Evolutionary conservation across 1,140 invertebrate species (phyloP).

Genomic region (Bicyclus anynana): DNA sequence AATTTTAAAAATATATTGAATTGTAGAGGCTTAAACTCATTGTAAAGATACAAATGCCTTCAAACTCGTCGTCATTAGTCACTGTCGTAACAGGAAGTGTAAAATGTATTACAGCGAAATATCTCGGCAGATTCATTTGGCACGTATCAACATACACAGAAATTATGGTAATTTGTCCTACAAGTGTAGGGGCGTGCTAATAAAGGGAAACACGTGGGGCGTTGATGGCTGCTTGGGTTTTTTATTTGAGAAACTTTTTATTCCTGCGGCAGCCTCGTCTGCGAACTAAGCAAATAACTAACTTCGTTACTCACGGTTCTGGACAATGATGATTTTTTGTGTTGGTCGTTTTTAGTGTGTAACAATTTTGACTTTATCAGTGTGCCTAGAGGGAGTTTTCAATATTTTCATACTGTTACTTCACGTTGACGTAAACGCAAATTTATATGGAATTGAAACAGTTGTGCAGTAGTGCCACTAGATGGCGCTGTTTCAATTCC

Average conservation of each 20-base stretch:
- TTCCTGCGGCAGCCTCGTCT: conserved; percentile 50
- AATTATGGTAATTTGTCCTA: conserved; percentile 36
- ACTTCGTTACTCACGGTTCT: conserved; percentile 32
- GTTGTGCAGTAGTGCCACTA: too few species aligned
- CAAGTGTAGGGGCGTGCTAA: conserved; percentile 30
- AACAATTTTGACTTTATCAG: too few species aligned
- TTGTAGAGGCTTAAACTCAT: too few species aligned
- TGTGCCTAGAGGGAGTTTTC: too few species aligned
- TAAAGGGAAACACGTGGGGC: conserved; percentile 51
- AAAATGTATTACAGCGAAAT: neutral
- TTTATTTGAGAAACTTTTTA: conserved; percentile 70
- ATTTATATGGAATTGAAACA: too few species aligned
- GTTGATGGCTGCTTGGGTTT: conserved; percentile 47
- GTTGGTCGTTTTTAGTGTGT: too few species aligned
- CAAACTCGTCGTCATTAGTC: neutral
- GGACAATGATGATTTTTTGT: neutral
- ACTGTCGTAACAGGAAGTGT: neutral
- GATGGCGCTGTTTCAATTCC: too few species aligned
- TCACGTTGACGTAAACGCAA: too few species aligned
- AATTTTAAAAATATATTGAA: too few species aligned
- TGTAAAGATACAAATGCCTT: conserved; percentile 4
- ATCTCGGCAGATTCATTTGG: conserved; percentile 9
- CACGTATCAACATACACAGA: conserved; percentile 25
- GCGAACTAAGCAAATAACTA: conserved; percentile 69
- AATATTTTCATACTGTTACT: too few species aligned